Evolutionary conservation across 2,888 invertebrate species (phyloP).

Genomic region (Phortica okadai): DNA sequence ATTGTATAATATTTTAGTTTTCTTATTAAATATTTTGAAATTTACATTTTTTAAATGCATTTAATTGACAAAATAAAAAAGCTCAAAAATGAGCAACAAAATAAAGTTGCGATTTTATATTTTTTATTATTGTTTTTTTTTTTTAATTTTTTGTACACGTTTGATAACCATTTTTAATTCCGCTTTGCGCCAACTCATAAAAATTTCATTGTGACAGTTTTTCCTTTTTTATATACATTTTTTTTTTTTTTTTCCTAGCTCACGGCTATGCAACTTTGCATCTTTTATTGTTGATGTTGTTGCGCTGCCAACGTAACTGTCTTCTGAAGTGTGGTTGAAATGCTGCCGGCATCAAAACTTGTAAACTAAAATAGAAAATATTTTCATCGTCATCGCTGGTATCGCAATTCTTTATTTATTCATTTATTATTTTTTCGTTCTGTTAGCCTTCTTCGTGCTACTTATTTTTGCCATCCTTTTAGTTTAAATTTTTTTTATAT

Average conservation of each 20-base stretch:
- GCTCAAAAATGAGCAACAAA: too few species aligned
- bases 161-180: not conserved
- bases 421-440: not conserved
- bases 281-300: not conserved
- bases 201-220: constrained; percentile 25
- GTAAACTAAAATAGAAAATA: constrained; percentile 63
- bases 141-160: too few species aligned
- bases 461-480: constrained; percentile 9
- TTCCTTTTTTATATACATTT: not conserved
- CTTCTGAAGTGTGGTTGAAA: constrained; percentile 18
- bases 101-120: too few species aligned
- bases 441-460: too few species aligned
- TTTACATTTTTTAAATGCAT: too few species aligned
- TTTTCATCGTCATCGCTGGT: constrained; percentile 42
- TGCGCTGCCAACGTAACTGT: constrained; percentile 1
- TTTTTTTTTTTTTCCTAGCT: too few species aligned
- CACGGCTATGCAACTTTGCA: too few species aligned
- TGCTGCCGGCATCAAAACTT: constrained; percentile 43
- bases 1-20: too few species aligned
- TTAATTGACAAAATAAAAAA: too few species aligned
- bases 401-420: constrained; percentile 43
- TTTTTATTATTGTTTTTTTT: too few species aligned
- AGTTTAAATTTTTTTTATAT: not conserved
- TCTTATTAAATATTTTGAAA: too few species aligned
- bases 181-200: not conserved